Evolutionary conservation across 2,113 vertebrate genomes (phyloP).

Genomic region (Sceloporus undulatus): DNA sequence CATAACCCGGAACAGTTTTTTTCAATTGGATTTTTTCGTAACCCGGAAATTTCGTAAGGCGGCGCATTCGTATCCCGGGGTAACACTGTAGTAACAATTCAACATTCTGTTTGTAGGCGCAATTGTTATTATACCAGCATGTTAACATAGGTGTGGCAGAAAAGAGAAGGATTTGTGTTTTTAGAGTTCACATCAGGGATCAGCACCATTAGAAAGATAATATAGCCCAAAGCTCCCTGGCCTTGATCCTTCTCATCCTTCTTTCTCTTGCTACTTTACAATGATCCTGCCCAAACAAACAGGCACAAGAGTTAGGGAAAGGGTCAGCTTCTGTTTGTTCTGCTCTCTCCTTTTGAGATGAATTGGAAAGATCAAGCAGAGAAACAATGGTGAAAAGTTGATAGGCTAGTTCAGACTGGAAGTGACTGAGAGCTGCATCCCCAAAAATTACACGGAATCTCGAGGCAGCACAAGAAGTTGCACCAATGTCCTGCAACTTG

Average conservation of each 20-base stretch:
- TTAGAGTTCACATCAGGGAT: background rate
- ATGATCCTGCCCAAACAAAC: background rate
- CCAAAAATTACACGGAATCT: no score
- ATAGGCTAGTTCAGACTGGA: background rate
- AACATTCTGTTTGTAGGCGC: background rate
- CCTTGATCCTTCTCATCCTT: background rate
- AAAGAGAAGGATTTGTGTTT: background rate
- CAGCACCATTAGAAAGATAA: background rate
- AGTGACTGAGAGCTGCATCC: no score
- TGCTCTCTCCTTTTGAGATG: background rate
- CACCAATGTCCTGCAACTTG: no score
- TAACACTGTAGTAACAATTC: slow-evolving; percentile 49
- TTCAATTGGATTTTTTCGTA: no score
- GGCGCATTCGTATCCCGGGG: no score
- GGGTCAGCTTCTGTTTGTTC: background rate
- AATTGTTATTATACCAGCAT: slow-evolving; percentile 6
- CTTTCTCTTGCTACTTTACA: background rate
- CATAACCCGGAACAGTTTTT: no score
- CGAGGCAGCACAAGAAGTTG: no score
- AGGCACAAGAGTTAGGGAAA: background rate
- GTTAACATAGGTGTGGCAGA: background rate
- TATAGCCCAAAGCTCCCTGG: background rate
- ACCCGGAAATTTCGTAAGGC: no score
- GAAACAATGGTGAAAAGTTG: background rate
- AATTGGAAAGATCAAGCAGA: background rate